Evolutionary conservation across 1,140 invertebrate genomes (phyloP).

Genomic region (Platorchestia sp.): DNA sequence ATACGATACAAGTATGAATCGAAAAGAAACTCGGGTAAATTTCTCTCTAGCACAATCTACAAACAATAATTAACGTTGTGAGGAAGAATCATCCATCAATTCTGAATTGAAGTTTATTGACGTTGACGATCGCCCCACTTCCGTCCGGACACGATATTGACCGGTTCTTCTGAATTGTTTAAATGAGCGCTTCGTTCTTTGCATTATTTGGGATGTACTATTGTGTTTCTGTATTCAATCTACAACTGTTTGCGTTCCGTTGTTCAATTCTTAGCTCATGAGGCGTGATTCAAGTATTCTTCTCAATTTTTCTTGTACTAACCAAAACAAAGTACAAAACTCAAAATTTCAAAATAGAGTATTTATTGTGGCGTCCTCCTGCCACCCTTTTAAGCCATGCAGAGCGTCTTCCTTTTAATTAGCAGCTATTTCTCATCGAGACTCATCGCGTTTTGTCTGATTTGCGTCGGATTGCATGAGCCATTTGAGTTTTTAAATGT

Average conservation of each 20-base stretch:
- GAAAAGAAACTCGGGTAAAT: not conserved
- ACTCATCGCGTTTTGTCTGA: not conserved
- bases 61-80: not conserved
- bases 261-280: not conserved
- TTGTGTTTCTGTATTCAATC: no score
- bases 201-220: no score
- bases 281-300: not conserved
- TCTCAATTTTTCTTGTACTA: not conserved
- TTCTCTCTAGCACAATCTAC: not conserved
- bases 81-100: no score
- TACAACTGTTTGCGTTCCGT: no score
- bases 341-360: not conserved
- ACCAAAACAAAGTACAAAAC: not conserved
- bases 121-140: not conserved
- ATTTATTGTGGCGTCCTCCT: not conserved
- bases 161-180: not conserved
- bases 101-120: not conserved
- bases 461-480: not conserved
- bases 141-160: not conserved
- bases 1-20: not conserved
- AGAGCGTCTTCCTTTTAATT: not conserved
- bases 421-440: not conserved
- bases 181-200: no score
- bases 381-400: no score
- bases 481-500: not conserved